Conservation (phyloP, 2,888 invertebrate species). For the Hyposoter dolosus region DNA sequence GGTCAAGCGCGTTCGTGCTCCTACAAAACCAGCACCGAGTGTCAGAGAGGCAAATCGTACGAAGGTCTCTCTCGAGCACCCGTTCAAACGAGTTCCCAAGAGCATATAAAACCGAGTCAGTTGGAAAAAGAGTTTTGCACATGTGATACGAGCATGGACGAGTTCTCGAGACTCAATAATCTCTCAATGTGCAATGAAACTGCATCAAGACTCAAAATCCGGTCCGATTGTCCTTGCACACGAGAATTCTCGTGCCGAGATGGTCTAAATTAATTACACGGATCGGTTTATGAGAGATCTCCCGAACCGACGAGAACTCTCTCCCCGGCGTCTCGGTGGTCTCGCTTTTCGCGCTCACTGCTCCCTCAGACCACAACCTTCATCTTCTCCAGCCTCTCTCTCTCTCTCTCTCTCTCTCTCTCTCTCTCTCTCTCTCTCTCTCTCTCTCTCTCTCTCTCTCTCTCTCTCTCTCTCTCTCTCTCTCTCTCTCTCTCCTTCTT, state of each 20-base stretch:
- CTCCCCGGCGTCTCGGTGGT: slow-evolving; percentile 66
- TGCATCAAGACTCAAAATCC: slow-evolving; percentile 29
- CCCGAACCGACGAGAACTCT: slow-evolving; percentile 48
- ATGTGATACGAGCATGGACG: slow-evolving; percentile 26
- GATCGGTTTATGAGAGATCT: slow-evolving; percentile 67
- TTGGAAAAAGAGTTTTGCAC: slow-evolving; percentile 32
- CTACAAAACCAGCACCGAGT: slow-evolving; percentile 14
- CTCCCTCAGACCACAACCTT: slow-evolving; percentile 21
- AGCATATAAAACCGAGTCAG: slow-evolving; percentile 45
- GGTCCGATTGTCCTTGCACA: slow-evolving; percentile 61
- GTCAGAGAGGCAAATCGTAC: slow-evolving; percentile 40
- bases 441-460: slow-evolving; percentile 8
- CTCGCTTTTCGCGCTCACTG: slow-evolving; percentile 50
- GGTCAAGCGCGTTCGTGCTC: slow-evolving; percentile 12
- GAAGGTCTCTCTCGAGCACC: slow-evolving; percentile 60
- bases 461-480: slow-evolving; percentile 11
- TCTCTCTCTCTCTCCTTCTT: slow-evolving; percentile 12
- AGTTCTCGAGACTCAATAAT: slow-evolving; percentile 11
- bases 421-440: slow-evolving; percentile 8
- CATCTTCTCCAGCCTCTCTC: slow-evolving; percentile 11
- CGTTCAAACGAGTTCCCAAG: slow-evolving; percentile 64
- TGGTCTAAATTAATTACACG: slow-evolving; percentile 69
- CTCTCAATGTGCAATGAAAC: slow-evolving; percentile 32
- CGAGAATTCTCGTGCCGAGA: slow-evolving; percentile 60
- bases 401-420: slow-evolving; percentile 11